Percentiles rank a stretch among this genome's conserved stretches.
phyloP scores from a whole-genome alignment of 2,113 vertebrate species.

The Pyxicephalus adspersus region DNA sequence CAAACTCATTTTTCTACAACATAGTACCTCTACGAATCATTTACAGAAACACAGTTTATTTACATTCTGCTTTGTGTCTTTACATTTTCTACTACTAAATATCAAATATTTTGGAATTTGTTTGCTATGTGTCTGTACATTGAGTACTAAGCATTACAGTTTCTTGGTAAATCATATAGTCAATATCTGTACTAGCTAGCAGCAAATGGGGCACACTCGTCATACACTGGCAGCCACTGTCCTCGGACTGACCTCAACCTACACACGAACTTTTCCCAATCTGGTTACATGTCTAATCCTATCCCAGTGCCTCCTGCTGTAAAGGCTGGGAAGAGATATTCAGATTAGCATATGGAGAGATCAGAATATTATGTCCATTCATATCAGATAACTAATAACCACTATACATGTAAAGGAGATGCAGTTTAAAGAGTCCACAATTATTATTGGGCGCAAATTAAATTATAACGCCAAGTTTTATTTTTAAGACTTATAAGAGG shows the following conservation, averaged over 20 bases:
- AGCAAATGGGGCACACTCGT: conserved; percentile 8
- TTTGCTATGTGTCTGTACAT: conserved; percentile 3
- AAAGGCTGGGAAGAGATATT: conserved; percentile 17
- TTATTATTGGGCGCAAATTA: background rate
- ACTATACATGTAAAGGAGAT: background rate
- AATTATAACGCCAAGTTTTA: background rate
- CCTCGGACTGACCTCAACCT: conserved; percentile 47
- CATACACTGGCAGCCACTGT: conserved; percentile 16
- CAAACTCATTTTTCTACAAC: background rate
- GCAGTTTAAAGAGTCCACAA: background rate
- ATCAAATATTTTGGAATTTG: background rate
- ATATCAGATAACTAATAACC: conserved; percentile 4
- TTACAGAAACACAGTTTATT: too few relatives aligned
- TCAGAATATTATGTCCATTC: conserved; percentile 1
- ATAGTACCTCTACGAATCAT: background rate
- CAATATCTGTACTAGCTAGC: conserved; percentile 22
- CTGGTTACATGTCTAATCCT: conserved; percentile 49
- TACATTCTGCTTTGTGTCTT: too few relatives aligned
- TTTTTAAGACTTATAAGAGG: background rate
- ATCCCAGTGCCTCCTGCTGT: conserved; percentile 16
- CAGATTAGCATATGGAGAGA: conserved; percentile 28
- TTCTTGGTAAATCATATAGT: conserved; percentile 10
- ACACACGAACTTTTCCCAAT: conserved; percentile 40
- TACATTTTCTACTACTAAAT: background rate
- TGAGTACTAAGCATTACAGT: background rate